A percentile compares a stretch with the other conserved stretches of the same genome.
These are phyloP conservation scores for Peromyscus leucopus DNA, from an alignment of 2,113 vertebrate species.

Conservation along the genomic window DNA sequence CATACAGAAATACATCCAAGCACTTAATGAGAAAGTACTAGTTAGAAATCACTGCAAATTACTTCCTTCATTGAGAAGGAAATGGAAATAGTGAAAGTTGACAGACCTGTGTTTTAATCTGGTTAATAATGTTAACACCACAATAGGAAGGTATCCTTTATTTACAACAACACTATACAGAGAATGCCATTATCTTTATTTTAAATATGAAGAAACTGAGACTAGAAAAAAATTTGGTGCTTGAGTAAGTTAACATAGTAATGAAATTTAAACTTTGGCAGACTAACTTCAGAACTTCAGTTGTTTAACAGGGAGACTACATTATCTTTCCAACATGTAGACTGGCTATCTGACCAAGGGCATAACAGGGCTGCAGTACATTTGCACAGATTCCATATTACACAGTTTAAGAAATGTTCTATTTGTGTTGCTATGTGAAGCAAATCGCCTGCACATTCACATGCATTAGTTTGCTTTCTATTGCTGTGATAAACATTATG, in stretches of 20 bases:
- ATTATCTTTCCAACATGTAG: background rate
- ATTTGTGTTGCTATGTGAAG: background rate
- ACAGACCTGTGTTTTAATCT: conserved; percentile 26
- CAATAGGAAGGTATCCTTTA: background rate
- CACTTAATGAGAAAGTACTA: background rate
- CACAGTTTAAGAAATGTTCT: background rate
- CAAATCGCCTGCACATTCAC: background rate
- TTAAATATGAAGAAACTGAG: conserved; percentile 17
- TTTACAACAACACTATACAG: background rate
- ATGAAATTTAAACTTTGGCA: background rate
- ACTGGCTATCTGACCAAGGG: background rate
- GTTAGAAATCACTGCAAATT: background rate
- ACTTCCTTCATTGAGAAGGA: background rate
- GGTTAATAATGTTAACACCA: conserved; percentile 17
- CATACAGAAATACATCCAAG: too few relatives aligned
- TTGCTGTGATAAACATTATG: background rate
- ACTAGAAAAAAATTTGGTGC: background rate
- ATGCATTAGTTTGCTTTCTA: background rate
- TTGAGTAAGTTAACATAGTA: background rate
- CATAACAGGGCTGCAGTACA: background rate
- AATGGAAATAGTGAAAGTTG: background rate
- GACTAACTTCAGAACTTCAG: background rate
- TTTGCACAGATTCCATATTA: background rate
- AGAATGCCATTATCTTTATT: background rate
- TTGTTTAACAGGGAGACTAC: background rate